Base-by-base conservation (phyloP, 2,888 invertebrate species). In the Acronicta alni region DNA sequence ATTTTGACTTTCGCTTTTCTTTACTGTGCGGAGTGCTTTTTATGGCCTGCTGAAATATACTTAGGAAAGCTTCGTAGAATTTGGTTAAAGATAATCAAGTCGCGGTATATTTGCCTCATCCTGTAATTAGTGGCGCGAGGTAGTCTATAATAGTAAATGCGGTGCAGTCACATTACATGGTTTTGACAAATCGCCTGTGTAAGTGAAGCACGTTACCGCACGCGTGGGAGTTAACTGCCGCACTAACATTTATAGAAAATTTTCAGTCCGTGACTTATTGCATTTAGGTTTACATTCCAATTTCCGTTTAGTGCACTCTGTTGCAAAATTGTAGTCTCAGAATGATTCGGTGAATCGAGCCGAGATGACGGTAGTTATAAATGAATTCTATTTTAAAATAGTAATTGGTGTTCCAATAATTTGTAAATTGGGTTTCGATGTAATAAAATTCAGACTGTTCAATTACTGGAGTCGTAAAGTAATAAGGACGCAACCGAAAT, bases 111-210 rank as follows among this genome's bases (percentile, higher is more conserved):
- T 38, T 60, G 54, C 56, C 70, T 37, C 37, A 67, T 72, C 67
- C 53, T 58, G 56, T 67, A 54, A 57, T 70, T 67, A 63, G 44
- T 14, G n/a, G 53, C 30, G 58, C 67, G 7, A 41, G 32, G 63
- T 57, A 16, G 17, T 20, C 49, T 55, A 59, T 68, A 68, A 59
- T 16, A 57, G 61, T 61, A 55, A 59, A 64, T 43, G 45, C 32
- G 43, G 20, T 35, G 48, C 61, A 57, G 54, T 54, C 67, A 62
- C 67, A 79, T 80, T 81, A 79, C 72, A 74, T 67, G 79, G 68
- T 74, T 67, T 66, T 77, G 77, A 80, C 80, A 80, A 81, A 81
- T 75, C 57, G 72, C 71, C 65, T 44, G 42, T 73, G 72, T 68
- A 58, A 76, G 61, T 72, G 68, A 67, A 58, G 46, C 56, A 48